Evolutionary conservation across 2,888 invertebrate genomes (phyloP).

Genomic region (Mayetiola destructor): DNA sequence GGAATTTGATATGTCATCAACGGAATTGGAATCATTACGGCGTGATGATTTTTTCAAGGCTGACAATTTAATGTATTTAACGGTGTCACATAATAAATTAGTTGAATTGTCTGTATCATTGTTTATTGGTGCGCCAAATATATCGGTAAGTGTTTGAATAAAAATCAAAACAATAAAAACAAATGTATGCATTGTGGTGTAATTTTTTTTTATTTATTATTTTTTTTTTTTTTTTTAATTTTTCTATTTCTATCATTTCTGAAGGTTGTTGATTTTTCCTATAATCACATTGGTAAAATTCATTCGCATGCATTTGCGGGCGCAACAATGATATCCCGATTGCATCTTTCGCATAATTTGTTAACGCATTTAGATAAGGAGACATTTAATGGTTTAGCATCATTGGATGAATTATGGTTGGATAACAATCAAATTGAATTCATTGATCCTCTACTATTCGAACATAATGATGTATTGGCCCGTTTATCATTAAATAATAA

Average conservation of each 20-base stretch:
- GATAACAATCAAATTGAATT: slow-evolving; percentile 24
- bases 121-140: slow-evolving; percentile 28
- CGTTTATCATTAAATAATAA: slow-evolving; percentile 29
- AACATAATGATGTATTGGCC: slow-evolving; percentile 29
- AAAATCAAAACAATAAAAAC: too few relatives aligned
- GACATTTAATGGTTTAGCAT: background rate
- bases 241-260: too few relatives aligned
- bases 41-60: slow-evolving; percentile 31
- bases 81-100: slow-evolving; percentile 30
- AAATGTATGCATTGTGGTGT: too few relatives aligned
- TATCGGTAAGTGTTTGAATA: too few relatives aligned
- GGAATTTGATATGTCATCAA: slow-evolving; percentile 30
- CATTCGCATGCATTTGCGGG: slow-evolving; percentile 30
- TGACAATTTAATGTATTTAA: slow-evolving; percentile 27
- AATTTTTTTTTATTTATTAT: too few relatives aligned
- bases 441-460: slow-evolving; percentile 27
- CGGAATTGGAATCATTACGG: slow-evolving; percentile 30
- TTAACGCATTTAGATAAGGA: background rate
- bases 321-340: slow-evolving; percentile 26
- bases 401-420: slow-evolving; percentile 13
- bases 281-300: slow-evolving; percentile 26
- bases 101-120: slow-evolving; percentile 30
- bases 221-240: too few relatives aligned
- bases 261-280: slow-evolving; percentile 28
- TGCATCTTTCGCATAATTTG: slow-evolving; percentile 24